Percentiles rank a stretch among this genome's conserved stretches.
Conservation (phyloP, 2,888 invertebrate species). For the Drosophila affinis region DNA sequence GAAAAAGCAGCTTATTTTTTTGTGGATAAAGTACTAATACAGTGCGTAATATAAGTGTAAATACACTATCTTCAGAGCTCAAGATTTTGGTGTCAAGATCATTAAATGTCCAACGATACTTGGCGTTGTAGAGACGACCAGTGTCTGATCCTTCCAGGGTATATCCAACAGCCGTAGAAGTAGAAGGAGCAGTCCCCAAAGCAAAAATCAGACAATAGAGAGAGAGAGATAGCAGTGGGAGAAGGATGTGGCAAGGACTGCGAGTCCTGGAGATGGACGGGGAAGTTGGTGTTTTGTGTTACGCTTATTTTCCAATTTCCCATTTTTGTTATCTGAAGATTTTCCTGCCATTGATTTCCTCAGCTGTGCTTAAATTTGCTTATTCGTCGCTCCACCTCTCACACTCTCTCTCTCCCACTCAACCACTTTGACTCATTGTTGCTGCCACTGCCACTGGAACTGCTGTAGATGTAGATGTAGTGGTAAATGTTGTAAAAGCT, state of each 20-base stretch:
- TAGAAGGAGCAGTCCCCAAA: constrained; percentile 3
- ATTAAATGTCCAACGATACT: no score
- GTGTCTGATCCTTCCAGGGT: neutral
- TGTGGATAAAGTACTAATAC: no score
- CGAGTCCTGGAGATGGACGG: neutral
- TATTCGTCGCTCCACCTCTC: constrained; percentile 48
- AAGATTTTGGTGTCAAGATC: no score
- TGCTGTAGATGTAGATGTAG: no score
- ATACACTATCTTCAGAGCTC: neutral
- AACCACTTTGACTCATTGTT: constrained; percentile 66
- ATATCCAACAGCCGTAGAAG: no score
- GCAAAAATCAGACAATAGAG: constrained; percentile 66
- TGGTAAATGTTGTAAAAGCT: neutral
- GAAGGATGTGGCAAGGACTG: neutral
- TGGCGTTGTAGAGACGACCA: no score
- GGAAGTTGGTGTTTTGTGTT: constrained; percentile 70
- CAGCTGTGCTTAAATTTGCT: constrained; percentile 73
- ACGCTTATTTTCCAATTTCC: constrained; percentile 82
- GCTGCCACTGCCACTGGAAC: constrained; percentile 31
- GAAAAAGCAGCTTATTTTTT: no score
- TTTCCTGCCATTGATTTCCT: constrained; percentile 70
- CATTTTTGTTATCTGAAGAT: constrained; percentile 56
- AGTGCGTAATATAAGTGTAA: neutral
- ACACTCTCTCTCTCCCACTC: neutral
- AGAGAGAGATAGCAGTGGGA: neutral